phyloP scores from a whole-genome alignment of 2,113 vertebrate species.

The Gadus chalcogrammus region DNA sequence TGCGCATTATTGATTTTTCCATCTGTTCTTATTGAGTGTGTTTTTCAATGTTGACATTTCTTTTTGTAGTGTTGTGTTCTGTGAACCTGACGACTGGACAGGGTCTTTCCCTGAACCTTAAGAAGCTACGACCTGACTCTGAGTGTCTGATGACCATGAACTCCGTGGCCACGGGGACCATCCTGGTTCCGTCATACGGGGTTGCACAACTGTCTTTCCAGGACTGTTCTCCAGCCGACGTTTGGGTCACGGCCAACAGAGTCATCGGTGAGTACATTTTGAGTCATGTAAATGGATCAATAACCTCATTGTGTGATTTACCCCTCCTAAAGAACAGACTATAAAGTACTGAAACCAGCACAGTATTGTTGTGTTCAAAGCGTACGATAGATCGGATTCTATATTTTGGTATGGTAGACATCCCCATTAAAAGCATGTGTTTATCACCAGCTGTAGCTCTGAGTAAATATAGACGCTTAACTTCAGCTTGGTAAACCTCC shows the following conservation, averaged over 20 bases:
- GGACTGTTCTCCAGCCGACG: constrained; percentile 67
- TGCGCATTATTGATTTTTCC: too few species aligned
- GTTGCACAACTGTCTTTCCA: constrained; percentile 73
- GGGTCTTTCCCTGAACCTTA: constrained; percentile 67
- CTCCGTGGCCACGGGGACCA: constrained; percentile 46
- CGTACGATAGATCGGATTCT: too few species aligned
- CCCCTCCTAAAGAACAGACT: too few species aligned
- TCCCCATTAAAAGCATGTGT: too few species aligned
- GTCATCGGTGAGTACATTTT: constrained; percentile 71
- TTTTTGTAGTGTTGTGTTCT: constrained; percentile 37
- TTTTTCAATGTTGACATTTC: not conserved
- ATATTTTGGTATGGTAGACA: too few species aligned
- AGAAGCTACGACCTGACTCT: constrained; percentile 38
- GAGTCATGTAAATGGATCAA: not conserved
- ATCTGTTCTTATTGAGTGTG: too few species aligned
- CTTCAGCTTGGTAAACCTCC: too few species aligned
- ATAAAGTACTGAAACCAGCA: too few species aligned
- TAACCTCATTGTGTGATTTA: too few species aligned
- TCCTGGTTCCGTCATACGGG: constrained; percentile 66
- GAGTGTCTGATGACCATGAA: constrained; percentile 77
- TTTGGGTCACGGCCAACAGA: constrained; percentile 72
- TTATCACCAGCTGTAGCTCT: too few species aligned
- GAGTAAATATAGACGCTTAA: too few species aligned
- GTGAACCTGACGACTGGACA: constrained; percentile 68
- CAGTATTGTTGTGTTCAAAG: too few species aligned